Conservation (phyloP, 2,113 vertebrate genomes). For the Ophthalmolycus amberensis region DNA sequence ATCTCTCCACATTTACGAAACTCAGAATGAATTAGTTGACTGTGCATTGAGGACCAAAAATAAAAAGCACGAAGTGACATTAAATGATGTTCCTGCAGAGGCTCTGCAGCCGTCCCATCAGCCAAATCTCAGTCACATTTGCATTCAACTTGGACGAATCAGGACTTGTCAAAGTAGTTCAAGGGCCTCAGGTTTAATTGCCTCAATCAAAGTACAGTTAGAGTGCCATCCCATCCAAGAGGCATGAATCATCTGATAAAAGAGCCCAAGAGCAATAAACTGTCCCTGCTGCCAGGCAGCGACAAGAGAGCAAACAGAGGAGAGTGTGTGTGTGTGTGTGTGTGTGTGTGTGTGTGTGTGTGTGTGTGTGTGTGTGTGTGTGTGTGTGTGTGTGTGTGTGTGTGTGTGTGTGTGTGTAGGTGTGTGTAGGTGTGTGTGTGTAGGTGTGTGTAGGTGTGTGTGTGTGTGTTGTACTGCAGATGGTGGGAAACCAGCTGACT, state of each 20-base stretch:
- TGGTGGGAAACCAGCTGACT: slow-evolving; percentile 10
- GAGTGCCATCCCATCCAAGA: slow-evolving; percentile 59
- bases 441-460: neutral
- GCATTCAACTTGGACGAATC: slow-evolving; percentile 13
- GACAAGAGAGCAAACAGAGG: slow-evolving; percentile 12
- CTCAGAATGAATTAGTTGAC: neutral
- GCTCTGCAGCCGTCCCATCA: neutral
- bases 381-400: neutral
- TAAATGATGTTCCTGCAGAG: neutral
- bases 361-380: slow-evolving; percentile 1
- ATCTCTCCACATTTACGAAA: neutral
- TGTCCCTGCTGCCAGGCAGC: slow-evolving; percentile 47
- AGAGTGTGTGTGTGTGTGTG: neutral
- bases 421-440: slow-evolving; percentile 1
- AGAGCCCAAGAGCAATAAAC: slow-evolving; percentile 57
- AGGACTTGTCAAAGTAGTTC: slow-evolving; percentile 49
- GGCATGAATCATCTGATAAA: slow-evolving; percentile 69
- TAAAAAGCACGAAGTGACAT: neutral
- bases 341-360: slow-evolving; percentile 3
- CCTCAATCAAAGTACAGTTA: slow-evolving; percentile 66
- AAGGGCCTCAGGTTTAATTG: slow-evolving; percentile 65
- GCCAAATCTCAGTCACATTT: slow-evolving; percentile 22
- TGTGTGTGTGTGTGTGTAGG: neutral
- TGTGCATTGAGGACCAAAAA: neutral
- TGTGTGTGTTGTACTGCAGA: neutral